These are phyloP conservation scores for Chiridota heheva DNA, from an alignment of 35 echinoderm and acorn worm species.

Conservation along the genomic window DNA sequence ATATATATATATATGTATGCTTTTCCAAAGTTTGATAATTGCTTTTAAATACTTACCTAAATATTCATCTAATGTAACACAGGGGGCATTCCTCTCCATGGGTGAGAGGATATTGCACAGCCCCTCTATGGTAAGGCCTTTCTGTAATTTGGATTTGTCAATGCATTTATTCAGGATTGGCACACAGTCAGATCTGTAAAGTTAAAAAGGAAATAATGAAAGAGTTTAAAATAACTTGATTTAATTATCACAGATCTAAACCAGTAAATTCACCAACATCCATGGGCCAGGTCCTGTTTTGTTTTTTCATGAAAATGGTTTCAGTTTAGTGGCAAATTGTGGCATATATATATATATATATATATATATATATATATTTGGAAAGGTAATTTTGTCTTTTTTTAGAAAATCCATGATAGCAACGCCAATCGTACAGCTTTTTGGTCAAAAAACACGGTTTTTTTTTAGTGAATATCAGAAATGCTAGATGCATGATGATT, in stretches of 20 bases:
- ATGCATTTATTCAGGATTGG: slow-evolving; percentile 87
- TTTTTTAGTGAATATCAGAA: too few relatives aligned
- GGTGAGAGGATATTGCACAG: slow-evolving; percentile 90
- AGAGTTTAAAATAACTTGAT: not conserved
- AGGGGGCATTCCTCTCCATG: slow-evolving; percentile 69
- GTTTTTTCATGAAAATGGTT: too few relatives aligned
- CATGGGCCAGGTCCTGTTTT: not conserved
- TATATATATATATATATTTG: too few relatives aligned
- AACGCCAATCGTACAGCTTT: too few relatives aligned
- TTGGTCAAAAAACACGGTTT: too few relatives aligned
- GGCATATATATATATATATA: too few relatives aligned
- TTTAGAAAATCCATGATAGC: too few relatives aligned
- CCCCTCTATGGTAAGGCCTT: slow-evolving; percentile 59
- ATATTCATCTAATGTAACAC: slow-evolving; percentile 65
- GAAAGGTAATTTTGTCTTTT: too few relatives aligned
- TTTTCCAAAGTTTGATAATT: too few relatives aligned
- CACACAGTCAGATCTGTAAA: slow-evolving; percentile 82
- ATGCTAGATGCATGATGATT: too few relatives aligned
- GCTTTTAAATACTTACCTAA: slow-evolving; percentile 35
- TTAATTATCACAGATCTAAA: not conserved
- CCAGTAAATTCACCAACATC: not conserved
- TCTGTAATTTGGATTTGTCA: slow-evolving; percentile 52
- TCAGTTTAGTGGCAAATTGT: too few relatives aligned
- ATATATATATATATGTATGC: too few relatives aligned
- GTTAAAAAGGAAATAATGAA: not conserved